These are phyloP conservation scores for Abrostola tripartita DNA, from an alignment of 2,888 invertebrate genomes.

Conservation along the genomic window DNA sequence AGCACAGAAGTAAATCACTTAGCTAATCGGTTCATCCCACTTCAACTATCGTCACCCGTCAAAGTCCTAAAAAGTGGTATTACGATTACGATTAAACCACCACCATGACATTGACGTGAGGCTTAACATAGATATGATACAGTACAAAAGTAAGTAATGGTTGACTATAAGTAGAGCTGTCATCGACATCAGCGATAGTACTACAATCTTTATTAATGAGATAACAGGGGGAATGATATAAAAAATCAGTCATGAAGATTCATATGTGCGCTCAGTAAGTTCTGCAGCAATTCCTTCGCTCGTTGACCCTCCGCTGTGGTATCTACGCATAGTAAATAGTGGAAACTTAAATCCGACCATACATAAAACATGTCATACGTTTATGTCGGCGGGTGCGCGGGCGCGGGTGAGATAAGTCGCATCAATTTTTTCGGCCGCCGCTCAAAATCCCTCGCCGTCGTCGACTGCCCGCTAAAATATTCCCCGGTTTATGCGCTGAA, in stretches of 20 bases:
- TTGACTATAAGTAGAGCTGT: background rate
- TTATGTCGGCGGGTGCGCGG: slow-evolving; percentile 72
- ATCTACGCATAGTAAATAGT: slow-evolving; percentile 39
- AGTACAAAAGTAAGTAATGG: no score
- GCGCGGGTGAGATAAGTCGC: slow-evolving; percentile 79
- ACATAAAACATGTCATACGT: slow-evolving; percentile 79
- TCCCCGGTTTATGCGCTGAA: slow-evolving; percentile 83
- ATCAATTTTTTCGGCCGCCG: slow-evolving; percentile 83
- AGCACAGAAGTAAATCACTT: no score
- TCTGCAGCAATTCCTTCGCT: slow-evolving; percentile 18
- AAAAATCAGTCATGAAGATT: slow-evolving; percentile 26
- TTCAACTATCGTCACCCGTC: no score
- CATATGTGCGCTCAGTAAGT: slow-evolving; percentile 18
- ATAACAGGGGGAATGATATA: slow-evolving; percentile 6
- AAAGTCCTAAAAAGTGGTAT: no score
- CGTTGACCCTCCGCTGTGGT: slow-evolving; percentile 20
- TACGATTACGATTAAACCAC: background rate
- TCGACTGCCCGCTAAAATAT: slow-evolving; percentile 76
- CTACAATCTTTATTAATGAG: slow-evolving; percentile 32
- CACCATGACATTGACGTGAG: background rate
- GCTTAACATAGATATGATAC: no score
- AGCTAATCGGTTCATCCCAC: no score
- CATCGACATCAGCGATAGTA: background rate
- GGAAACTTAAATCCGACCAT: slow-evolving; percentile 61
- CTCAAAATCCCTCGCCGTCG: slow-evolving; percentile 83